Conservation (phyloP, 2,888 invertebrate species). For the Heliconius charithonia region DNA sequence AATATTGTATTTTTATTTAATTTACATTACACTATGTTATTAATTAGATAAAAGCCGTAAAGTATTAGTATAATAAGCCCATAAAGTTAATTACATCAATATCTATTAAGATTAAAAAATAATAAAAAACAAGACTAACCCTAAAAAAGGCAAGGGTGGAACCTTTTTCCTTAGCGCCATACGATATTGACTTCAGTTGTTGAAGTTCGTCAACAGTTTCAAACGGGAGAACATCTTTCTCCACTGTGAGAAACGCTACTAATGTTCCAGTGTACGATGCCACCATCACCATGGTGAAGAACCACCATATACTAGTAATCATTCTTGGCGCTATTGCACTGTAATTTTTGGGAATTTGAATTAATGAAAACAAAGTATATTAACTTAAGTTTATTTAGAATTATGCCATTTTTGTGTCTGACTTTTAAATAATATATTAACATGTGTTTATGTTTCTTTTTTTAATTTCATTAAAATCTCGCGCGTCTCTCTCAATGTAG, state of each 20-base stretch:
- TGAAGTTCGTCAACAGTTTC: constrained; percentile 92
- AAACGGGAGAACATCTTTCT: constrained; percentile 87
- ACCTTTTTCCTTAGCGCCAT: constrained; percentile 92
- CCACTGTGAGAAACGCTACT: constrained; percentile 94
- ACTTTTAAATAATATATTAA: not conserved
- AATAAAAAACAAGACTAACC: constrained; percentile 75
- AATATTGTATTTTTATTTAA: not conserved
- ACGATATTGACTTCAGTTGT: constrained; percentile 90
- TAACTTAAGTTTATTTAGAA: not conserved
- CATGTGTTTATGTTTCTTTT: not conserved
- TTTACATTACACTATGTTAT: not conserved
- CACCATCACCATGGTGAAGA: constrained; percentile 93
- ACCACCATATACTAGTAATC: constrained; percentile 95
- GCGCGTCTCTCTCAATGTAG: too few relatives aligned
- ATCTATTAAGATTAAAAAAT: not conserved
- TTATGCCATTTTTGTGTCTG: not conserved
- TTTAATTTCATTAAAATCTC: too few relatives aligned
- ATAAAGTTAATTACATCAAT: too few relatives aligned
- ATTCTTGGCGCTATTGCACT: constrained; percentile 94
- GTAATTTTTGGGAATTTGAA: constrained; percentile 35
- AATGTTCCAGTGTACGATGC: constrained; percentile 95
- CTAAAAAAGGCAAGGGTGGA: constrained; percentile 94
- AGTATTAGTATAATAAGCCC: not conserved
- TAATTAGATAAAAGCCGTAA: not conserved
- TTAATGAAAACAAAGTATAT: not conserved